Base-by-base conservation (phyloP, 2,797 vertebrate species). In the Philypnodon macrostomus region DNA sequence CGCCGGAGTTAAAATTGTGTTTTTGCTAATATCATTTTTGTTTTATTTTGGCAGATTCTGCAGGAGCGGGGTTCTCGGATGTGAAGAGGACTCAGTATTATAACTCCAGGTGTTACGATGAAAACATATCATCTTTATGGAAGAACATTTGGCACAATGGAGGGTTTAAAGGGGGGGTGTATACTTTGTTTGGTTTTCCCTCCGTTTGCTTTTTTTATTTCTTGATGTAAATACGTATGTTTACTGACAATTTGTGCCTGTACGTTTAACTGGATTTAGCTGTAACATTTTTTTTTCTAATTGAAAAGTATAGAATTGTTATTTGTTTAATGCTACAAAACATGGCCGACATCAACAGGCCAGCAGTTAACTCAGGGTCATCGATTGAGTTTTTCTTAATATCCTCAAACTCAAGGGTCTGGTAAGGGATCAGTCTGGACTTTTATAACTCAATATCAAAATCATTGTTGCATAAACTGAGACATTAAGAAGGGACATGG, bases 61-160 rank as follows among this genome's bases (percentile, higher is more conserved):
- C 96, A 99, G 88, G 96, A 99, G 72, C 88, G 96, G 45, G 96
- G 96, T 50, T 99, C 96, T 38, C 90, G 96, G 81, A 98, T 96
- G 93, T 99, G 91, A 97, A 87, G 81, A 77, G 58, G 78, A 84
- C 70, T 62, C 78, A 63, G 73, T 88, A 66, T 83, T 86, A 90
- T 44, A 80, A 83, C 75, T 81, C 72, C 85, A 77, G 77, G 84
- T 77, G 83, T 85, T 86, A 75, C 64, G 75, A 87, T 75, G 83
- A 75, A 84, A 83, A 87, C 83, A 84, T 84, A 86, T 86, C 86
- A 83, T 85, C 78, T 77, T 74, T 66, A 70, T 72, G 70, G 77
- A 87, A 76, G 79, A 85, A 66, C 53, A 27, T 72, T 75, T 66
- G 70, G 77, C 84, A 83, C 79, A 81, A 77, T 63, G 61, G 76